Evolutionary conservation across 2,888 invertebrate species (phyloP).

Genomic region (Eledona agricola): DNA sequence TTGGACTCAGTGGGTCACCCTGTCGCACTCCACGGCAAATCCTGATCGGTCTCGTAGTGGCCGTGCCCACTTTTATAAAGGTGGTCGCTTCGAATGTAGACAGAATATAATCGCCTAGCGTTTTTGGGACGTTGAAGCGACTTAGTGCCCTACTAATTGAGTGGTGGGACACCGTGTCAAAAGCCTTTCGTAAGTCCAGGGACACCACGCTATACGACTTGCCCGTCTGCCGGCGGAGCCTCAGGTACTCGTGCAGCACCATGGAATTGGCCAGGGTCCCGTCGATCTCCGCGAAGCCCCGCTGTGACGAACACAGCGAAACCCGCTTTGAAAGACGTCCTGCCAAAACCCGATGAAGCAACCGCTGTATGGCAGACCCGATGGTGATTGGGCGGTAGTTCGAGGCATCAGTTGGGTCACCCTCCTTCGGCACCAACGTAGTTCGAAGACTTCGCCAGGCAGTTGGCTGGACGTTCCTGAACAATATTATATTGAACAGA

Average conservation of each 20-base stretch:
- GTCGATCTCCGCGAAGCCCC: slow-evolving; percentile 53
- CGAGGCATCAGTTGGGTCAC: slow-evolving; percentile 31
- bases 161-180: slow-evolving; percentile 41
- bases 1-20: slow-evolving; percentile 55
- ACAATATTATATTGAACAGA: slow-evolving; percentile 36
- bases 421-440: slow-evolving; percentile 38
- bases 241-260: slow-evolving; percentile 42
- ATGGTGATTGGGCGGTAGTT: slow-evolving; percentile 53
- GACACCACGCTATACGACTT: slow-evolving; percentile 30
- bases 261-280: slow-evolving; percentile 56
- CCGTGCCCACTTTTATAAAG: slow-evolving; percentile 27
- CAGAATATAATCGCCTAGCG: slow-evolving; percentile 1
- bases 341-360: slow-evolving; percentile 46
- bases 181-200: slow-evolving; percentile 42
- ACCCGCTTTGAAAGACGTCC: slow-evolving; percentile 16
- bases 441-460: slow-evolving; percentile 35
- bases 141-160: slow-evolving; percentile 36
- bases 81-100: slow-evolving; percentile 19
- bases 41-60: slow-evolving; percentile 22
- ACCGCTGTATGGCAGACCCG: slow-evolving; percentile 41
- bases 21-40: slow-evolving; percentile 55
- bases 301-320: slow-evolving; percentile 42
- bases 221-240: slow-evolving; percentile 2
- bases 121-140: slow-evolving; percentile 22
- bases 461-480: slow-evolving; percentile 27